Conservation (phyloP, 2,888 invertebrate species). For the Mayetiola destructor region DNA sequence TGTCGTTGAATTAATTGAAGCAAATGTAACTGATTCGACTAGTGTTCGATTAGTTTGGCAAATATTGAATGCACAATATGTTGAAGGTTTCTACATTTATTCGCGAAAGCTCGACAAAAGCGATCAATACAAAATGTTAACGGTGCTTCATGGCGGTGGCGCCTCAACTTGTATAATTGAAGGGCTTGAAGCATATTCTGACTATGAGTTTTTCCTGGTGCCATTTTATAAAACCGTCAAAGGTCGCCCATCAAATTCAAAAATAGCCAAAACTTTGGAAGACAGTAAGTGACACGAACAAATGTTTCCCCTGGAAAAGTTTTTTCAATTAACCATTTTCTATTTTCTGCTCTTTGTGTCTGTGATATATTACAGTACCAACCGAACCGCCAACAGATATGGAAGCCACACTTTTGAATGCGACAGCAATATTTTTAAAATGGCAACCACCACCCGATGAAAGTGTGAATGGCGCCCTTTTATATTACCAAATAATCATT, state of each 20-base stretch:
- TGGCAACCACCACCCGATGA: conserved; percentile 69
- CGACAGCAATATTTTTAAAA: conserved; percentile 62
- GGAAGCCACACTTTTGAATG: conserved; percentile 67
- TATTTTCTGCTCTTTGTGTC: no score
- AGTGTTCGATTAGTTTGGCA: conserved; percentile 79
- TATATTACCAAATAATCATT: conserved; percentile 62
- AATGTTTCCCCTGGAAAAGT: conserved; percentile 6
- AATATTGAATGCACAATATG: conserved; percentile 59
- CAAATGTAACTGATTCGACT: conserved; percentile 67
- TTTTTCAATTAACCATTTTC: conserved; percentile 15
- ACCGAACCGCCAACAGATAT: conserved; percentile 70
- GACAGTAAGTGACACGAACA: conserved; percentile 40
- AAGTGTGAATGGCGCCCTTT: conserved; percentile 63
- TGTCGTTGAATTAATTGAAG: conserved; percentile 66
- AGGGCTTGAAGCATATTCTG: conserved; percentile 65
- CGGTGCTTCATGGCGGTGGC: conserved; percentile 57
- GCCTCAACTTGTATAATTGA: conserved; percentile 61
- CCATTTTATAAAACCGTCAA: conserved; percentile 80
- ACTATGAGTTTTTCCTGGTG: conserved; percentile 82
- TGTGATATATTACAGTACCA: conserved; percentile 51
- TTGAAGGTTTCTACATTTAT: conserved; percentile 71
- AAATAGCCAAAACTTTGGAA: conserved; percentile 56
- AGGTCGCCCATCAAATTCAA: conserved; percentile 68
- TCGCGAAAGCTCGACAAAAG: conserved; percentile 43
- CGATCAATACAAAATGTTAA: conserved; percentile 51